phyloP scores from a whole-genome alignment of 1,140 invertebrate species.

The Formica selysi region DNA sequence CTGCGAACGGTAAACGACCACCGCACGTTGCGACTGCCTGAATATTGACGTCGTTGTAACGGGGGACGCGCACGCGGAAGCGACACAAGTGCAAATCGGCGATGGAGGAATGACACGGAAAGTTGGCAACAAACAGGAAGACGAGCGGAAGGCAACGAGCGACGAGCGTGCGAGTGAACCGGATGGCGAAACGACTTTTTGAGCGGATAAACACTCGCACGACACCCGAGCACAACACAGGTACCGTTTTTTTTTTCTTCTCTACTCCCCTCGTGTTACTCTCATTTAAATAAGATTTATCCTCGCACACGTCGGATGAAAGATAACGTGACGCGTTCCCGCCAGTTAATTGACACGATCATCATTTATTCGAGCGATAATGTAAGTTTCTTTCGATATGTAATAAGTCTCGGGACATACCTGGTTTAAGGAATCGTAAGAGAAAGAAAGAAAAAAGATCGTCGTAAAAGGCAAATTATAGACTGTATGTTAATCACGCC shows the following conservation, averaged over 20 bases:
- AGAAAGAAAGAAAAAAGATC: background rate
- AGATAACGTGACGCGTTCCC: slow-evolving; percentile 28
- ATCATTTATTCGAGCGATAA: slow-evolving; percentile 20
- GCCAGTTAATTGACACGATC: slow-evolving; percentile 32
- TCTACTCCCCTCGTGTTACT: slow-evolving; percentile 39
- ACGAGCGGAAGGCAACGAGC: slow-evolving; percentile 48
- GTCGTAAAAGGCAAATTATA: slow-evolving; percentile 19
- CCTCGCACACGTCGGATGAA: slow-evolving; percentile 24
- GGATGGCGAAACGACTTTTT: slow-evolving; percentile 77
- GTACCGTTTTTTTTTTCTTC: slow-evolving; percentile 64
- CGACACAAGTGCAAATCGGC: slow-evolving; percentile 29
- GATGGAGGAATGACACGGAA: slow-evolving; percentile 50
- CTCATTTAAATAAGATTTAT: slow-evolving; percentile 62
- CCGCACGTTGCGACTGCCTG: background rate
- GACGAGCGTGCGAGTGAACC: slow-evolving; percentile 72
- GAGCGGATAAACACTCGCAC: slow-evolving; percentile 68
- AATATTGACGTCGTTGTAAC: slow-evolving; percentile 16
- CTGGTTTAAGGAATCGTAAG: no score
- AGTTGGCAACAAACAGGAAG: slow-evolving; percentile 56
- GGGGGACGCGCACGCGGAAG: slow-evolving; percentile 33
- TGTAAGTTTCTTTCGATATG: slow-evolving; percentile 32
- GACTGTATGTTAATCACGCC: background rate
- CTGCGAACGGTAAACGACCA: background rate
- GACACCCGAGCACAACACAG: slow-evolving; percentile 63
- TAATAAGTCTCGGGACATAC: background rate